Base-by-base conservation (phyloP, 2,113 vertebrate genomes). In the Cavia aperea region DNA sequence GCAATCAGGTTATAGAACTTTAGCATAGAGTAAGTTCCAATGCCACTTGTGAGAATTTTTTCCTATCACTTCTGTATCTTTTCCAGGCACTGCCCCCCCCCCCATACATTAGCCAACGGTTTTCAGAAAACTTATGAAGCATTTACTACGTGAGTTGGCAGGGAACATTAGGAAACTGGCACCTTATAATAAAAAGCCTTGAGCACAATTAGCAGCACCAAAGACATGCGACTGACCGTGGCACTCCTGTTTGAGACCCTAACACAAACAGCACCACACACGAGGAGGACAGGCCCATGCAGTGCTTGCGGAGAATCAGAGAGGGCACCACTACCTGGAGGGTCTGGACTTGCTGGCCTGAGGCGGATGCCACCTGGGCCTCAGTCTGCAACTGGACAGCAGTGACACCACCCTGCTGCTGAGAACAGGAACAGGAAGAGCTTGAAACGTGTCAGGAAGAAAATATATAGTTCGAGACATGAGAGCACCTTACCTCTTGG, bases 311-410 rank as follows among this genome's bases (percentile, higher is more conserved):
- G 43, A 96, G 96, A 93, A 96, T 97, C 96, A 97, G 98, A 98
- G 98, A 96, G 98, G 97, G 98, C 98, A 99, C 99, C 99, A 99
- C 99, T 99, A 99, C 99, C 99, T 99, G 99, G 98, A 99, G 99
- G 97, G 99, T 99, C 98, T 99, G 99, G 98, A 99, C 99, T 98
- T 99, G 99, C 98, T 99, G 99, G 98, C 98, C 99, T 97, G 99
- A 98, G 98, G 99, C 99, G 66, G 99, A 98, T 98, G 98, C 98
- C 97, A 99, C 98, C 85, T 99, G 98, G 86, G 99, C 98, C 97
- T 99, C 99, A 97, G 99, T 99, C 98, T 99, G 99, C 98, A 99
- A 97, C 98, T 99, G 99, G 98, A 99, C 99, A 98, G 99, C 99
- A 97, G 99, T 99, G 98, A 99, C 98, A 98, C 98, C 99, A 98